phyloP scores from a whole-genome alignment of 1,140 invertebrate genomes.

The Aphaenogaster floridana region DNA sequence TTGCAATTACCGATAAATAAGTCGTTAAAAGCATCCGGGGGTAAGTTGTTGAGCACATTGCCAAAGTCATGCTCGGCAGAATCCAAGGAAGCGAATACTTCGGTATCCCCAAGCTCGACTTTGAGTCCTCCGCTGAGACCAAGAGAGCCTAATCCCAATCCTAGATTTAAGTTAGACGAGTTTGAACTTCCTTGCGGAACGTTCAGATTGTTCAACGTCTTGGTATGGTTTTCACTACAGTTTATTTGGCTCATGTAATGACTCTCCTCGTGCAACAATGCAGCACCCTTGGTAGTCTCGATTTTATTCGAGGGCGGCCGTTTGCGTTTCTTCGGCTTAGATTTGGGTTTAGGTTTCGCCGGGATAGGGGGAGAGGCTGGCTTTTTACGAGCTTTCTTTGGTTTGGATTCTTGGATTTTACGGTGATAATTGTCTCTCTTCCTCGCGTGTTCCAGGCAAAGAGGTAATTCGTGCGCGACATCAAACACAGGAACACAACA shows the following conservation, averaged over 20 bases:
- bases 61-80: constrained; percentile 95
- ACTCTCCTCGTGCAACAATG: constrained; percentile 73
- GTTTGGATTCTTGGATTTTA: constrained; percentile 90
- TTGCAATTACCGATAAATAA: constrained; percentile 91
- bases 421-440: constrained; percentile 93
- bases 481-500: constrained; percentile 96
- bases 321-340: constrained; percentile 91
- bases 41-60: constrained; percentile 95
- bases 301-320: constrained; percentile 79
- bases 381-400: constrained; percentile 93
- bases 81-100: constrained; percentile 88
- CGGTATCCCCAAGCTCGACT: constrained; percentile 85
- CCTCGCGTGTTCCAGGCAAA: constrained; percentile 94
- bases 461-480: constrained; percentile 93
- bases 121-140: constrained; percentile 83
- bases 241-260: constrained; percentile 82
- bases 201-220: constrained; percentile 84
- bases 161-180: constrained; percentile 77
- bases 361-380: constrained; percentile 91
- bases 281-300: constrained; percentile 69
- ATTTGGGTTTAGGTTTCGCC: constrained; percentile 88
- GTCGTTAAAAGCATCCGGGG: constrained; percentile 96
- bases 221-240: constrained; percentile 80
- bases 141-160: constrained; percentile 81
- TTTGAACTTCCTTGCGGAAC: constrained; percentile 81